Evolutionary conservation across 2,888 invertebrate genomes (phyloP).

Genomic region (Calameuta pallipes): DNA sequence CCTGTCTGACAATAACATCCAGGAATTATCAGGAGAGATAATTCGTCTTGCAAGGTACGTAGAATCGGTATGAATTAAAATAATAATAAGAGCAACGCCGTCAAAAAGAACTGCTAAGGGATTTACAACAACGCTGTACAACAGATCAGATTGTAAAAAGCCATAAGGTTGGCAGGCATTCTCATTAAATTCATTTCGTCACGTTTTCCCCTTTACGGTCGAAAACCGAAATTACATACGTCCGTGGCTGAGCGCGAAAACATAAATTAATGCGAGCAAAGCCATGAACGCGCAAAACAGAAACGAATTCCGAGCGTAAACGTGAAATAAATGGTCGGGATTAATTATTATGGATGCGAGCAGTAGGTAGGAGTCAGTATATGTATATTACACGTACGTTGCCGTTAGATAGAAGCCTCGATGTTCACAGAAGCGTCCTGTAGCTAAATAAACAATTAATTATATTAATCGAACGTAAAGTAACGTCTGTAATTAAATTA

Average conservation of each 20-base stretch:
- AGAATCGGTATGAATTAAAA: conserved; percentile 14
- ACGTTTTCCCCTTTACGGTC: conserved; percentile 15
- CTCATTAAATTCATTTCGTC: conserved; percentile 27
- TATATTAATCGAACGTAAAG: neutral
- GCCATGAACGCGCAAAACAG: neutral
- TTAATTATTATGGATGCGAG: neutral
- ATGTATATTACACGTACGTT: neutral
- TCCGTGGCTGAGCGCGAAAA: neutral
- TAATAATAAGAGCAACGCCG: neutral
- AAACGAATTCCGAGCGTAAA: neutral
- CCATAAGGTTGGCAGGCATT: conserved; percentile 5
- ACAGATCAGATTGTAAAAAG: neutral
- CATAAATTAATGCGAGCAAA: neutral
- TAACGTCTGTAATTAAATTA: neutral
- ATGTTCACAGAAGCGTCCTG: neutral
- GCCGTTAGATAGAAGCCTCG: neutral
- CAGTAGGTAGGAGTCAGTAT: neutral
- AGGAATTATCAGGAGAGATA: conserved; percentile 75
- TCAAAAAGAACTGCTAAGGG: neutral
- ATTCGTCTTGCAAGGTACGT: conserved; percentile 71
- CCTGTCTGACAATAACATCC: conserved; percentile 76
- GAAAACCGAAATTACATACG: conserved; percentile 9
- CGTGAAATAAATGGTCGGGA: neutral
- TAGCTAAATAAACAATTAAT: neutral
- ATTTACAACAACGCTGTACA: neutral